Conservation (phyloP, 2,113 vertebrate genomes). For the Choloepus hoffmanni region DNA sequence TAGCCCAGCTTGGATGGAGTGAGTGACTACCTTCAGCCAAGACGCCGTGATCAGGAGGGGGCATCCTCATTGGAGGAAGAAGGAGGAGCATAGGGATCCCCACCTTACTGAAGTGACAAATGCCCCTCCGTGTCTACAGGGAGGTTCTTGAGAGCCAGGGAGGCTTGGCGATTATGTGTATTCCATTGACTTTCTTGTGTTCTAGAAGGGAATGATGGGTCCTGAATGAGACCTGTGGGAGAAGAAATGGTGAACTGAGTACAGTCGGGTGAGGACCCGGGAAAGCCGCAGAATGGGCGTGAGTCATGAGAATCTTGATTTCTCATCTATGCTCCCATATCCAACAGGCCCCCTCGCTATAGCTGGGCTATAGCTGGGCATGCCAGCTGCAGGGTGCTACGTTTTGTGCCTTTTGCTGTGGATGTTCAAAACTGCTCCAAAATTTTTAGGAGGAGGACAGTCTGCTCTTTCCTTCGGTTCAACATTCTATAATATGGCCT, state of each 20-base stretch:
- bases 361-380: background rate
- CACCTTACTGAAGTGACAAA: background rate
- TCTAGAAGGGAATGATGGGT: background rate
- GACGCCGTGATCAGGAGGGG: background rate
- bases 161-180: no score
- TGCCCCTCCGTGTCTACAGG: no score
- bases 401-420: background rate
- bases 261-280: background rate
- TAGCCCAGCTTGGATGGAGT: background rate
- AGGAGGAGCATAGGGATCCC: background rate
- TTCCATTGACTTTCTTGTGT: background rate
- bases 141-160: background rate
- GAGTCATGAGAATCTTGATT: no score
- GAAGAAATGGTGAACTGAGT: background rate
- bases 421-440: background rate
- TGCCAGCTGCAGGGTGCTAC: background rate
- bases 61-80: background rate
- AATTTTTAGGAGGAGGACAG: background rate
- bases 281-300: background rate
- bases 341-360: background rate
- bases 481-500: constrained; percentile 26
- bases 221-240: background rate
- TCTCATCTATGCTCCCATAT: background rate
- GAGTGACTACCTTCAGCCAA: background rate
- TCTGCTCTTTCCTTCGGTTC: background rate